A percentile compares a stretch with the other conserved stretches of the same genome.
phyloP scores from a whole-genome alignment of 2,888 invertebrate genomes.

The Pammene aurita region DNA sequence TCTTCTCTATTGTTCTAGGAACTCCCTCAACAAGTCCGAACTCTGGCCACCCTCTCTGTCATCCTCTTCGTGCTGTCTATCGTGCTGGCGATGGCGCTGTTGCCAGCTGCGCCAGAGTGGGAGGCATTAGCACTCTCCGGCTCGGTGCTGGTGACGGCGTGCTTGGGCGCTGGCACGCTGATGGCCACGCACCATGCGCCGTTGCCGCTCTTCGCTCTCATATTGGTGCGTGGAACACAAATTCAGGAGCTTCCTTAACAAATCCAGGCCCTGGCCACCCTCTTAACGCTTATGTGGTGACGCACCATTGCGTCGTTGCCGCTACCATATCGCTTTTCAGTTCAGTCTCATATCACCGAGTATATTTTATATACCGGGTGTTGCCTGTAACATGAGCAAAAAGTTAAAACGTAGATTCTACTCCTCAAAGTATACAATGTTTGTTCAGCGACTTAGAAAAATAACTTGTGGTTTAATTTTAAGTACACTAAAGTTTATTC shows the following conservation, averaged over 20 bases:
- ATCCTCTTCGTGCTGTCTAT: constrained; percentile 77
- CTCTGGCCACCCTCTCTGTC: constrained; percentile 79
- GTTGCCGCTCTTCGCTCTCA: constrained; percentile 89
- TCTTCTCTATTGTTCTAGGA: constrained; percentile 74
- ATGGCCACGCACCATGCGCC: constrained; percentile 85
- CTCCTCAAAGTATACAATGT: no score
- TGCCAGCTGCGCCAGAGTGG: constrained; percentile 84
- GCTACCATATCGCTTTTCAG: background rate
- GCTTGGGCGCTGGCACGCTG: constrained; percentile 84
- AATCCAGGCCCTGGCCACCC: no score
- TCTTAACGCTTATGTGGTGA: no score
- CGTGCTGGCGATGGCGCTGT: constrained; percentile 79
- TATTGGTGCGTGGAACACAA: constrained; percentile 85
- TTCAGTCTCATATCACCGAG: background rate
- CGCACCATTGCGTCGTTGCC: background rate
- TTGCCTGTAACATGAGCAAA: no score
- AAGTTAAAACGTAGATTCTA: no score
- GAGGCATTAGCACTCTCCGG: constrained; percentile 84
- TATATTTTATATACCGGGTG: no score
- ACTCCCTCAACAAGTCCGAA: constrained; percentile 69
- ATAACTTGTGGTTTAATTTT: no score
- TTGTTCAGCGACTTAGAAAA: no score
- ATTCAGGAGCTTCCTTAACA: no score
- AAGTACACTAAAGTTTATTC: no score
- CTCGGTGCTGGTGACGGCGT: constrained; percentile 83